Evolutionary conservation across 2,113 vertebrate species (phyloP).

Genomic region (Crotalus helleri): DNA sequence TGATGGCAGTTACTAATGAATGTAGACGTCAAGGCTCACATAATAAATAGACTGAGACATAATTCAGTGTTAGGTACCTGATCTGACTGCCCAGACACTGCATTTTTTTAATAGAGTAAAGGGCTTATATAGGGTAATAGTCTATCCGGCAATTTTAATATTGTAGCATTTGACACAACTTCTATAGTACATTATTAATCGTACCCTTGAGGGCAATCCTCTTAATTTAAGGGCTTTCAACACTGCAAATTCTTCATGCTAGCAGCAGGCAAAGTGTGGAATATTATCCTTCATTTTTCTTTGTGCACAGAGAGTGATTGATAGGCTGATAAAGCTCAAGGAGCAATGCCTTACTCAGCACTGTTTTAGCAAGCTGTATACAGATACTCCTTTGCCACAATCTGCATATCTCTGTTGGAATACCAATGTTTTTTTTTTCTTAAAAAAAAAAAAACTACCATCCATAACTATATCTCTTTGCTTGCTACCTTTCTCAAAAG

Average conservation of each 20-base stretch:
- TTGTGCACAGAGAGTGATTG: conserved; percentile 19
- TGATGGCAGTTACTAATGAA: fast-evolving
- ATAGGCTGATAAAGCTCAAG: not conserved
- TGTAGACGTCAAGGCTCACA: fast-evolving
- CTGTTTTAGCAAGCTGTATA: not conserved
- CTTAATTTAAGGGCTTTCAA: conserved; percentile 33
- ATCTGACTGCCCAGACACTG: not conserved
- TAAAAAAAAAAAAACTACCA: not conserved
- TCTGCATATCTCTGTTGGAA: fast-evolving
- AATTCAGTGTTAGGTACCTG: not conserved
- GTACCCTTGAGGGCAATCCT: conserved; percentile 53
- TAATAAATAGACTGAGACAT: not conserved
- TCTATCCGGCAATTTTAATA: conserved; percentile 47
- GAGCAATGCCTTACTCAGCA: not conserved
- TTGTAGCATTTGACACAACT: conserved; percentile 38
- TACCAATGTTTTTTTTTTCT: fast-evolving
- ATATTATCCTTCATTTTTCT: conserved; percentile 31
- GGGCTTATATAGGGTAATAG: conserved; percentile 15
- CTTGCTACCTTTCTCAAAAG: not conserved
- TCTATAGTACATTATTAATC: conserved; percentile 43
- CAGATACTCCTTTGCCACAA: not conserved
- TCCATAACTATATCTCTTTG: not conserved
- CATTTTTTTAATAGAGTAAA: not conserved
- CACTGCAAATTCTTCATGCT: conserved; percentile 38
- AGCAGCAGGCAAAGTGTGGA: conserved; percentile 17